These are phyloP conservation scores for Leptinotarsa juncta DNA, from an alignment of 2,888 invertebrate species.

Conservation along the genomic window DNA sequence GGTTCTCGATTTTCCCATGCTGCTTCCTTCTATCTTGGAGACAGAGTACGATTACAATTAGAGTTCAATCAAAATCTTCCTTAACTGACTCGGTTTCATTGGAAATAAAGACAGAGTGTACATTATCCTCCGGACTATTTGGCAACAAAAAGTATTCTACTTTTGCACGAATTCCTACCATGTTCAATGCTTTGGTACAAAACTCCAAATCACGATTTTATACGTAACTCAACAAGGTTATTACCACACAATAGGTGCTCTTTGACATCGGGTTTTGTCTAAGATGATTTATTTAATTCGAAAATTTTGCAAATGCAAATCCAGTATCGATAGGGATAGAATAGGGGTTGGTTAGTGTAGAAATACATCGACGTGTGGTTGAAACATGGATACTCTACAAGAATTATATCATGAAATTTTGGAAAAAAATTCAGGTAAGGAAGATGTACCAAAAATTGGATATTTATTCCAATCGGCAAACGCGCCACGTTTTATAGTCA, in stretches of 20 bases:
- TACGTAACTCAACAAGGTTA: constrained; percentile 11
- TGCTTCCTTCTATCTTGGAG: too few relatives aligned
- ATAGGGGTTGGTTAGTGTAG: constrained; percentile 13
- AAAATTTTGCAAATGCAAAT: not conserved
- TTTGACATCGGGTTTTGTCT: constrained; percentile 26
- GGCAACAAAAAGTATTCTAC: not conserved
- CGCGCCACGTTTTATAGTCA: too few relatives aligned
- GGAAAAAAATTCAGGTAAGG: not conserved
- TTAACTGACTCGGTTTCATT: too few relatives aligned
- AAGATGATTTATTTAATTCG: constrained; percentile 21
- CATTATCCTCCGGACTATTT: not conserved
- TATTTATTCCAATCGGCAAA: not conserved
- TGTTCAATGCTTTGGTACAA: not conserved
- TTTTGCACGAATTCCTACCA: not conserved
- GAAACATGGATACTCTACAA: not conserved
- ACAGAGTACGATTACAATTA: too few relatives aligned
- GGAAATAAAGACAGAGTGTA: not conserved
- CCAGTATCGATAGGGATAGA: constrained; percentile 23
- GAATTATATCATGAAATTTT: not conserved
- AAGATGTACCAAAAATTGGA: not conserved
- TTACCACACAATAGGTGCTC: constrained; percentile 32
- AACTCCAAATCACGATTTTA: constrained; percentile 14
- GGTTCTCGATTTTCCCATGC: too few relatives aligned
- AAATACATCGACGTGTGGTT: not conserved
- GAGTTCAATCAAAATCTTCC: too few relatives aligned